phyloP scores from a whole-genome alignment of 37 sponge, comb jelly and placozoan species.

The Cliona cf. orientalis region DNA sequence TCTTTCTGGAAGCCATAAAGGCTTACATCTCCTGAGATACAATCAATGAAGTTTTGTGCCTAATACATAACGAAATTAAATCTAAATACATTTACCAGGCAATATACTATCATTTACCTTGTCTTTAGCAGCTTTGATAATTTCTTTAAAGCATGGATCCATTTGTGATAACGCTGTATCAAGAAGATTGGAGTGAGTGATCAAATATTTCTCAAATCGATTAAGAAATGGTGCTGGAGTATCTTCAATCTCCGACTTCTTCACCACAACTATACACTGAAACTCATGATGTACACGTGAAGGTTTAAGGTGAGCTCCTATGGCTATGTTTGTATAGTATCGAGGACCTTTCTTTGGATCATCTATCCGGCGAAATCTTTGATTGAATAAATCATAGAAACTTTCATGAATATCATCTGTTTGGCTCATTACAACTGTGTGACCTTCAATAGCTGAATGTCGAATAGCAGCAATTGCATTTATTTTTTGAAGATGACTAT shows the following conservation, averaged over 20 bases:
- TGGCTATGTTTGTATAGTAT: constrained; percentile 84
- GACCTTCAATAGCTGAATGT: constrained; percentile 75
- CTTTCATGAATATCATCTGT: constrained; percentile 86
- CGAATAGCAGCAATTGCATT: constrained; percentile 71
- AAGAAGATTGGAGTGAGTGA: constrained; percentile 64
- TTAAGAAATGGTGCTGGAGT: constrained; percentile 87
- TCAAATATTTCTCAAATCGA: constrained; percentile 82
- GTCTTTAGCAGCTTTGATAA: constrained; percentile 21
- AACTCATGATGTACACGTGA: constrained; percentile 77
- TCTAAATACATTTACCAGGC: no score
- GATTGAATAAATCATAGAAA: constrained; percentile 91
- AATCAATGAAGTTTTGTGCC: constrained; percentile 49
- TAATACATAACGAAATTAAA: no score
- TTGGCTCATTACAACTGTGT: constrained; percentile 76
- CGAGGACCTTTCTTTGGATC: constrained; percentile 56
- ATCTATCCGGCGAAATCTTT: constrained; percentile 69
- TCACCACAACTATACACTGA: constrained; percentile 81
- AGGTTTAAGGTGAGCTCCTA: constrained; percentile 75
- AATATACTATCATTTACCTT: no score
- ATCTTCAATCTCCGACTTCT: constrained; percentile 66
- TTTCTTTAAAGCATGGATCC: constrained; percentile 51
- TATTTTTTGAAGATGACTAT: constrained; percentile 65
- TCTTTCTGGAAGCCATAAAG: constrained; percentile 71
- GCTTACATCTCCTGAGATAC: constrained; percentile 34
- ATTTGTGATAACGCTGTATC: constrained; percentile 37